Base-by-base conservation (phyloP, 2,888 invertebrate species). In the Agrochola litura region DNA sequence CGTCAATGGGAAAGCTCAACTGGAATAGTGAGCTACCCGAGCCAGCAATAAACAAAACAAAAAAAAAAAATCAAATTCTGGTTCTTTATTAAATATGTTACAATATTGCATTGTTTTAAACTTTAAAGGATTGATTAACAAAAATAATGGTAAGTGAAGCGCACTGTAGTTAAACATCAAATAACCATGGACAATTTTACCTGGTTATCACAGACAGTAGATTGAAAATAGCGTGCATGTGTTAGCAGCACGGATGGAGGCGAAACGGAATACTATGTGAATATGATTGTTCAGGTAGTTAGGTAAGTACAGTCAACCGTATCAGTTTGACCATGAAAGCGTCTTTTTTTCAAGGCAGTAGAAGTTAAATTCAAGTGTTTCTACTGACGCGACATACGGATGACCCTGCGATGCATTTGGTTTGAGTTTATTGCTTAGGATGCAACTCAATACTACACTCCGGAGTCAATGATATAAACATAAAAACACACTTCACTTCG, bases 21-120 rank as follows among this genome's bases (percentile, higher is more conserved):
- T 6, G 49, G 49, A 52, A 19, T 19, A 52, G 19, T 52, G 49
- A 19, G 30, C 30, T 30, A 30, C 30, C 30, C 30, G 30, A 37
- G 30, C 9, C 14, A 37, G 30, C 22, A 5, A 22, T 10, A 52
- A 67, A 78, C 64, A 61, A 77, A 83, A 85, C 60, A 52, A 70
- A 54, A 54, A 56, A 52, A 70, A 54, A 54, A 56, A 61, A 37
- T 12, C 52, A n/a, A 76, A 46, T 81, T 89, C 88, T 86, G 86
- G 88, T 86, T 85, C 82, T 92, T 92, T 92, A 92, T 89, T 92
- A 90, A 91, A 92, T 91, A 88, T 88, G 87, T 91, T 88, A 89
- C 87, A 90, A 89, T 89, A 91, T 90, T 91, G 90, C 90, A 91
- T 90, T 88, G 80, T 87, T 82, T 84, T 88, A 86, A 86, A 83